Evolutionary conservation across 2,113 vertebrate genomes (phyloP).

Genomic region (Tauraco erythrolophus): DNA sequence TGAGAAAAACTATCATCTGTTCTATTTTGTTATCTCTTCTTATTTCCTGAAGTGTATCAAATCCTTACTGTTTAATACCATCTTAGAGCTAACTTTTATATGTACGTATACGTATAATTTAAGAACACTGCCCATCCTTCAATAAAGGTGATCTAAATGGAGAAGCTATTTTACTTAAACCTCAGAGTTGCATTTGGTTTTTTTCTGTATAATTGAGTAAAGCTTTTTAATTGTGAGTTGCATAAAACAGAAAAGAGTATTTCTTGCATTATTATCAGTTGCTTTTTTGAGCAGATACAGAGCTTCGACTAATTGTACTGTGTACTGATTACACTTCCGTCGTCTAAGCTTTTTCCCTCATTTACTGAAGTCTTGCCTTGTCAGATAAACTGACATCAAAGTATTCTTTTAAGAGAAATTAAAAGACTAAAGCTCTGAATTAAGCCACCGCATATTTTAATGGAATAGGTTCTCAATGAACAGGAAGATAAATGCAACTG

Average conservation of each 20-base stretch:
- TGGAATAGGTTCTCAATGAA: background rate
- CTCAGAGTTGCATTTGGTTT: background rate
- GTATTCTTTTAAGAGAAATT: conserved; percentile 27
- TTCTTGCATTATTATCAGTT: background rate
- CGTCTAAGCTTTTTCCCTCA: background rate
- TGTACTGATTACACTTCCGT: background rate
- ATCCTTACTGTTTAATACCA: background rate
- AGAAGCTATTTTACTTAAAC: background rate
- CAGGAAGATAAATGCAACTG: background rate
- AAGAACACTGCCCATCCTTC: background rate
- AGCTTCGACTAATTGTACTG: background rate
- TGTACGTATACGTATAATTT: background rate
- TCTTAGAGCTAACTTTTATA: background rate
- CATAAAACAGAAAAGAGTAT: background rate
- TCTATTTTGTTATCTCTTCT: background rate
- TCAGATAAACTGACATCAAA: conserved; percentile 35
- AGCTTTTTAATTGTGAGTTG: background rate
- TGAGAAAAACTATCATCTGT: background rate
- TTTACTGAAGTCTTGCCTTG: conserved; percentile 7
- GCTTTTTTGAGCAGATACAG: background rate
- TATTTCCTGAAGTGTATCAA: background rate
- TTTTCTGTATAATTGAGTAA: background rate
- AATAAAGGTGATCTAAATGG: background rate
- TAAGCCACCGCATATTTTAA: background rate
- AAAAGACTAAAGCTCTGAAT: background rate